Conservation (phyloP, 2,113 vertebrate species). For the Neofelis nebulosa region DNA sequence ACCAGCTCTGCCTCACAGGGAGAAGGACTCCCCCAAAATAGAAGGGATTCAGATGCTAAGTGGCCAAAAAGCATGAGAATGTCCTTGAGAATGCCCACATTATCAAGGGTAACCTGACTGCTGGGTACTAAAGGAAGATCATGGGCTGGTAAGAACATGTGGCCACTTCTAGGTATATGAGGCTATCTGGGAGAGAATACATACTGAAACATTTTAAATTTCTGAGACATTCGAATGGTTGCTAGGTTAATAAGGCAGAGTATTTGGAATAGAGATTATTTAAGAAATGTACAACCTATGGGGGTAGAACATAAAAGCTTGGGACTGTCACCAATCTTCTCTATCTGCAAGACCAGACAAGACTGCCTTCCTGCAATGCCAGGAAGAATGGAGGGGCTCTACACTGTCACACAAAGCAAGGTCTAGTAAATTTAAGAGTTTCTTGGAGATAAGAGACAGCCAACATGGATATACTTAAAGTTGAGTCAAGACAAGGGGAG, state of each 20-base stretch:
- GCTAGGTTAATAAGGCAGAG: not conserved
- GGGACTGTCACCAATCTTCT: not conserved
- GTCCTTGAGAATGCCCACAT: not conserved
- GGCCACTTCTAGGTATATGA: not conserved
- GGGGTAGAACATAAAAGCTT: not conserved
- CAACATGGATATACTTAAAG: not conserved
- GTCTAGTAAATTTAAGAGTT: not conserved
- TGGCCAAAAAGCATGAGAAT: not conserved
- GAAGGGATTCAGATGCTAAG: not conserved
- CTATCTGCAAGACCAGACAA: not conserved
- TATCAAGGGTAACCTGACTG: not conserved
- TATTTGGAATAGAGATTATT: not conserved
- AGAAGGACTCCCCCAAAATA: not conserved
- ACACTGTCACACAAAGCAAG: not conserved
- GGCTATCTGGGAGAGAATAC: not conserved
- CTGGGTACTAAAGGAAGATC: not conserved
- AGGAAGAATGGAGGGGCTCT: not conserved
- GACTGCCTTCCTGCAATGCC: not conserved
- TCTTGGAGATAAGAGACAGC: not conserved
- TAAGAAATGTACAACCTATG: not conserved
- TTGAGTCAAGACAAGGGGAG: not conserved
- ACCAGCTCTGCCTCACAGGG: not conserved
- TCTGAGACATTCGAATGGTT: not conserved
- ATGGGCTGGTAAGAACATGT: not conserved
- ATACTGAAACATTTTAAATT: not conserved